These are phyloP conservation scores for Anguilla marmorata DNA, from an alignment of 2,797 vertebrate species.

Conservation along the genomic window DNA sequence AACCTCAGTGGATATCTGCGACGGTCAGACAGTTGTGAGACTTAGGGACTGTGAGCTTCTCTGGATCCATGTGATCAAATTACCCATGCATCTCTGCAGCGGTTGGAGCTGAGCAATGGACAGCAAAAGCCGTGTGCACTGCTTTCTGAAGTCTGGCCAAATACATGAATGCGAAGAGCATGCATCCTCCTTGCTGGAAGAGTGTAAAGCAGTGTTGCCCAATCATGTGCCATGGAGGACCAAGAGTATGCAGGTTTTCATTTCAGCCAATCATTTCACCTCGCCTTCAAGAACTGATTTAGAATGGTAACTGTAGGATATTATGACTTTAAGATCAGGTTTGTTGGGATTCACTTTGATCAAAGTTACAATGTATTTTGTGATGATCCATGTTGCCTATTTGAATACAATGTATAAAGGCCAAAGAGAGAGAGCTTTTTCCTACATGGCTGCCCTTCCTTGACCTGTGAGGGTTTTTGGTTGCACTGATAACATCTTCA, in stretches of 20 bases:
- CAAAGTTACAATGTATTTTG: background rate
- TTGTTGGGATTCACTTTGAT: background rate
- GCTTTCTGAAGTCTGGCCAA: background rate
- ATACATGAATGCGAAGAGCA: background rate
- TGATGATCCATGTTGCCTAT: too few species aligned
- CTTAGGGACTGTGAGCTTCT: background rate
- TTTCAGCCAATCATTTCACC: background rate
- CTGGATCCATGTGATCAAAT: background rate
- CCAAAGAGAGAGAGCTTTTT: too few species aligned
- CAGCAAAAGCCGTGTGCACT: background rate
- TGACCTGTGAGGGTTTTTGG: too few species aligned
- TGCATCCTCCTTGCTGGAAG: too few species aligned
- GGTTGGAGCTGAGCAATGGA: background rate
- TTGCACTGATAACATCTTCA: slow-evolving; percentile 23
- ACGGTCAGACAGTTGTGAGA: background rate
- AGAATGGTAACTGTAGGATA: background rate
- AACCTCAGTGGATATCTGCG: background rate
- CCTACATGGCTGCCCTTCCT: too few species aligned
- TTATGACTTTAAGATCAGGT: background rate
- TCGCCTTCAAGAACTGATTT: background rate
- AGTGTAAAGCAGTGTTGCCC: too few species aligned
- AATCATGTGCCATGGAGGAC: background rate
- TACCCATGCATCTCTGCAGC: background rate
- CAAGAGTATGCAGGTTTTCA: background rate
- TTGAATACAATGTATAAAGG: too few species aligned